These are phyloP conservation scores for Hypena proboscidalis DNA, from an alignment of 2,888 invertebrate genomes.

Conservation along the genomic window DNA sequence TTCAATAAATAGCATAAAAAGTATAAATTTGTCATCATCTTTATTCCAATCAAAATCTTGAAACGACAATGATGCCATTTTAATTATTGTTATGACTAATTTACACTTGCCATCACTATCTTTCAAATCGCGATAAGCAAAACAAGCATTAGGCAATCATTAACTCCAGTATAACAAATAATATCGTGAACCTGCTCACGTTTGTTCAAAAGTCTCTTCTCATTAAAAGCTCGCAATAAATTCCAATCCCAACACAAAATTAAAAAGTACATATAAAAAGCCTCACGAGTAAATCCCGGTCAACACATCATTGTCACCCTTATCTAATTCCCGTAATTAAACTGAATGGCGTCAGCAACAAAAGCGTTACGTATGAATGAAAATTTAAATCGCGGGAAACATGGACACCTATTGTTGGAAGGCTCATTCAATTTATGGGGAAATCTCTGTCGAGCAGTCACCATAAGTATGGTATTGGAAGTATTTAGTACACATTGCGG, in stretches of 20 bases:
- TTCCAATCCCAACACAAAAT: neutral
- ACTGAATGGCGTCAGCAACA: constrained; percentile 49
- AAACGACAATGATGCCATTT: too few relatives aligned
- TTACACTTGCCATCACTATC: too few relatives aligned
- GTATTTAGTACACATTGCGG: constrained; percentile 73
- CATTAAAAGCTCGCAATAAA: too few relatives aligned
- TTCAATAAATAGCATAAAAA: too few relatives aligned
- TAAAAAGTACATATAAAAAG: constrained; percentile 10
- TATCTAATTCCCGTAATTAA: constrained; percentile 50
- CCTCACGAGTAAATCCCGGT: constrained; percentile 30
- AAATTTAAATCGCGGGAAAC: constrained; percentile 65
- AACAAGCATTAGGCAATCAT: too few relatives aligned
- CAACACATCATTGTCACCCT: constrained; percentile 35
- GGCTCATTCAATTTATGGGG: constrained; percentile 69
- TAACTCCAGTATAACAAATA: too few relatives aligned
- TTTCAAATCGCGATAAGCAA: too few relatives aligned
- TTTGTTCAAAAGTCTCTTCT: too few relatives aligned
- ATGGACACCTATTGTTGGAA: constrained; percentile 46
- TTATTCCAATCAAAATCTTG: too few relatives aligned
- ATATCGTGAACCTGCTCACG: too few relatives aligned
- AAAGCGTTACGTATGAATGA: constrained; percentile 55
- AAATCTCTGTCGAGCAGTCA: constrained; percentile 72
- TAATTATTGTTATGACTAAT: too few relatives aligned
- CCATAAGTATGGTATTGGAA: constrained; percentile 70
- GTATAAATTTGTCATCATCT: too few relatives aligned